Evolutionary conservation across 2,113 vertebrate species (phyloP), one percentile per base, ranked within the genome.

Genomic region (Cyanoderma ruficeps): DNA sequence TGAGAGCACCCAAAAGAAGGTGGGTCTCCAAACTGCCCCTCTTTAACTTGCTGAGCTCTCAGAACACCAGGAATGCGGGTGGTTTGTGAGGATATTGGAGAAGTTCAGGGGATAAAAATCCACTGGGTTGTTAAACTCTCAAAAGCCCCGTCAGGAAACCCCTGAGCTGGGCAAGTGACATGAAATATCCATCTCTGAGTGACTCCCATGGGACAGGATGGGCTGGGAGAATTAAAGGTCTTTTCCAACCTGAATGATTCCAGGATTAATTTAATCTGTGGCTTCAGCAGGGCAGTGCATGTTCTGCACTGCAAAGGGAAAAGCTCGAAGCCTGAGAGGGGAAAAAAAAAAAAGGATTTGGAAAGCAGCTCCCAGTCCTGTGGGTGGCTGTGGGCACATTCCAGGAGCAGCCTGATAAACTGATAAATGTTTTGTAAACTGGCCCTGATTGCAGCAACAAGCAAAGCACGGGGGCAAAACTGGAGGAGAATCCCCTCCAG

Each of bases 11-110:
- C 64, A 20, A 11, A 42, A 25, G 42, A 8, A 71, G 24, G 10
- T n/a, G 57, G 8, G 9, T 15, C 37, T 39, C 18, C 53, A 80
- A 41, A 39, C 9, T 6, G 1, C 15, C 22, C 0, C 0, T 17
- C 0, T 76, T n/a, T 18, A 20, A 61, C 6, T 57, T n/a, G 13
- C 52, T 71, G 56, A 80, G 61, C 42, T 67, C 47, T 13, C 42
- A 23, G 68, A 41, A 25, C 0, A 2, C 41, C 8, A 23, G 39
- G 61, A 63, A 41, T 68, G 19, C 49, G 4, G 2, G 2, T 11
- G 31, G 47, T 25, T 47, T 2, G 0, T 21, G 59, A 64, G 33
- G 35, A 15, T 3, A 9, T 23, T 4, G 27, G 35, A 31, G 53
- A 44, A 46, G 10, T 11, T 85, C 4, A 28, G 2, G 35, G 65